Percentiles rank a stretch among this genome's conserved stretches.
These are phyloP conservation scores for Agrochola macilenta DNA, from an alignment of 2,888 invertebrate genomes.

Conservation along the genomic window DNA sequence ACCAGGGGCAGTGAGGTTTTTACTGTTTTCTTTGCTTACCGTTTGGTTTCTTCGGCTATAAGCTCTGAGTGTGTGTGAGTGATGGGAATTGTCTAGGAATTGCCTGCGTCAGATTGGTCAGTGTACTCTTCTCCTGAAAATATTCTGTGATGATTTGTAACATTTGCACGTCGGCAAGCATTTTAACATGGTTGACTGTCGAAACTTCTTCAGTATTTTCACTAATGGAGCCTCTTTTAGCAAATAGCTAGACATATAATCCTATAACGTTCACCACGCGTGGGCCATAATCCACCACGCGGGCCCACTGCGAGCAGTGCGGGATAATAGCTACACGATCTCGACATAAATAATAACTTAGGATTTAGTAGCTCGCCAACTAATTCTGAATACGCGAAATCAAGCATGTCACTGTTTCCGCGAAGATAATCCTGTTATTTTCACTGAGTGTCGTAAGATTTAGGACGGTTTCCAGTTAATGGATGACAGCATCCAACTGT, in stretches of 20 bases:
- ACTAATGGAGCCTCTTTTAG: not conserved
- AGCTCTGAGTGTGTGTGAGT: not conserved
- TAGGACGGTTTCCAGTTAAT: not conserved
- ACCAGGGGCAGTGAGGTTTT: not conserved
- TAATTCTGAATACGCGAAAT: slow-evolving; percentile 20
- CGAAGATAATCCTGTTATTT: slow-evolving; percentile 22
- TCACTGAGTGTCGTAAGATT: slow-evolving; percentile 13
- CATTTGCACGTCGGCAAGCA: not conserved
- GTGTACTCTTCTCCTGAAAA: not conserved
- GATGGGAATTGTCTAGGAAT: not conserved
- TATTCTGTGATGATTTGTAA: not conserved
- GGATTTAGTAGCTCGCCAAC: slow-evolving; percentile 13
- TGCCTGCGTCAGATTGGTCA: not conserved
- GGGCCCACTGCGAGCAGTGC: not conserved
- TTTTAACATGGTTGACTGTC: not conserved
- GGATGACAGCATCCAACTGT: slow-evolving; percentile 16
- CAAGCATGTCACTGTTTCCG: slow-evolving; percentile 23
- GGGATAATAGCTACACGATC: not conserved
- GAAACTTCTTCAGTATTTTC: not conserved
- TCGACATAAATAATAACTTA: slow-evolving; percentile 4
- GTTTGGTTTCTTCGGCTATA: not conserved
- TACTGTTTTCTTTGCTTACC: not conserved
- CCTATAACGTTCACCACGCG: not conserved
- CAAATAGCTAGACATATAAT: not conserved
- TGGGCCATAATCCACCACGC: not conserved